Percentiles rank a stretch among this genome's conserved stretches.
phyloP scores from a whole-genome alignment of 2,888 invertebrate genomes.

The Caenorhabditis sinica region DNA sequence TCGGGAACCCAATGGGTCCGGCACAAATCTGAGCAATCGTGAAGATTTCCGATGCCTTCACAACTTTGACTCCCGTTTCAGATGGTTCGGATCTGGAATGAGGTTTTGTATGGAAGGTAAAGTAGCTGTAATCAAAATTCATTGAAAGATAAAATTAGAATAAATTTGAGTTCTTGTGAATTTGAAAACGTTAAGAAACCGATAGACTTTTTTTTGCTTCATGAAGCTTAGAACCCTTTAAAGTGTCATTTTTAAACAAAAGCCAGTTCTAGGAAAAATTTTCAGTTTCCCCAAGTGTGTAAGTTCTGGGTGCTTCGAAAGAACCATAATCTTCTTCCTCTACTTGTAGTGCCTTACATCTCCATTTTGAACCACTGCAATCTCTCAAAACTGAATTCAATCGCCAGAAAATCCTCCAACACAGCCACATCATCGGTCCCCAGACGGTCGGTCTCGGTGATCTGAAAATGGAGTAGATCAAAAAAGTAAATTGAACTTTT shows the following conservation, averaged over 20 bases:
- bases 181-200: too few species aligned
- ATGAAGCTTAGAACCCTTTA: too few species aligned
- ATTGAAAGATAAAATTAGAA: too few species aligned
- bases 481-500: slow-evolving; percentile 14
- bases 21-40: slow-evolving; percentile 52
- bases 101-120: too few species aligned
- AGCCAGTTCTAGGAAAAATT: too few species aligned
- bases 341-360: slow-evolving; percentile 5
- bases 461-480: slow-evolving; percentile 22
- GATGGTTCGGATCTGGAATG: slow-evolving; percentile 53
- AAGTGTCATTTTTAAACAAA: too few species aligned
- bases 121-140: too few species aligned
- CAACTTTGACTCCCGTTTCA: slow-evolving; percentile 28
- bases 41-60: slow-evolving; percentile 47
- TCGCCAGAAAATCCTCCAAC: slow-evolving; percentile 54
- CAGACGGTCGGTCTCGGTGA: slow-evolving; percentile 51
- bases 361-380: slow-evolving; percentile 59
- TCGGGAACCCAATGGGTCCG: slow-evolving; percentile 18
- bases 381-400: slow-evolving; percentile 61
- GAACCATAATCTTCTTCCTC: not conserved
- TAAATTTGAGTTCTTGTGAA: too few species aligned
- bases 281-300: not conserved
- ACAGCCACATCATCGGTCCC: slow-evolving; percentile 24
- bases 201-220: too few species aligned
- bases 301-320: too few species aligned